A percentile compares a stretch with the other conserved stretches of the same genome.
Conservation (phyloP, 2,797 vertebrate species). For the Tadarida brasiliensis region DNA sequence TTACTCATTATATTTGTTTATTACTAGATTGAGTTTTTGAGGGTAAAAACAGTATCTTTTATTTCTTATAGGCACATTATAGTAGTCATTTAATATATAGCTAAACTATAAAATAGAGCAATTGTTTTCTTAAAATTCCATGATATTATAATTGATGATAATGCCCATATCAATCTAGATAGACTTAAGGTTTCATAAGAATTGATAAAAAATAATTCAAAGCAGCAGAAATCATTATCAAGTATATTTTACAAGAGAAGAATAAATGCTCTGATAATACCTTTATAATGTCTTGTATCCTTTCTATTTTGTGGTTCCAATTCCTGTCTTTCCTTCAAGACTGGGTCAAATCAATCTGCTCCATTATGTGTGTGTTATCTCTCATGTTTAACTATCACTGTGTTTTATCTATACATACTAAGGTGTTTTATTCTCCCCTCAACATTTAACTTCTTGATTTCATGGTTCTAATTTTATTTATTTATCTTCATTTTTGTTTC, state of each 20-base stretch:
- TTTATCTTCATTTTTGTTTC: background rate
- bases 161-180: background rate
- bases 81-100: background rate
- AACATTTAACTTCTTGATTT: background rate
- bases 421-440: background rate
- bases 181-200: background rate
- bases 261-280: background rate
- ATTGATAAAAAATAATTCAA: slow-evolving; percentile 21
- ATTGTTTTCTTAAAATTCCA: background rate
- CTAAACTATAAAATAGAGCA: background rate
- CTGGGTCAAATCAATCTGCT: background rate
- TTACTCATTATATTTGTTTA: background rate
- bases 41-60: background rate
- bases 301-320: background rate
- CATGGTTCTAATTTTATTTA: slow-evolving; percentile 8
- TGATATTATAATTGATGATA: background rate
- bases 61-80: background rate
- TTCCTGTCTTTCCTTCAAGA: background rate
- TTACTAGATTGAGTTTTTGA: background rate
- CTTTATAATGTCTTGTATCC: background rate
- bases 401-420: background rate
- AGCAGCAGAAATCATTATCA: background rate
- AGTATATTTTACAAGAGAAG: slow-evolving; percentile 20
- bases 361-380: background rate
- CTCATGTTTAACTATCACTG: background rate